Base-by-base conservation (phyloP, 2,888 invertebrate species). In the Cataglyphis livida region DNA sequence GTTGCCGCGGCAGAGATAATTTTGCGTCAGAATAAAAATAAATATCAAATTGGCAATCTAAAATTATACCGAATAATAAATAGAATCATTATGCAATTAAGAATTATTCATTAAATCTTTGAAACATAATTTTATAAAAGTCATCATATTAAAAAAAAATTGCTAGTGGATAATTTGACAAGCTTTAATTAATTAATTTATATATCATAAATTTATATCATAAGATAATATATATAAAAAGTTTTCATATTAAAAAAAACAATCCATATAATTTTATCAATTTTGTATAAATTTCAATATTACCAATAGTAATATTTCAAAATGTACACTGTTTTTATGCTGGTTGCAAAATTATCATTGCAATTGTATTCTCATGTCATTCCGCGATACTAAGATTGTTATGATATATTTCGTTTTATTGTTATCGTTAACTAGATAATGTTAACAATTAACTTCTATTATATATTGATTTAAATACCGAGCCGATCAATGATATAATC, bases 341-440 rank as follows among this genome's bases (percentile, higher is more conserved):
- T 38, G 25, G 7, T 51, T 64, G 51, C 54, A 65, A 65, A 65
- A 25, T 76, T 54, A n/a, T 65, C 25, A 25, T 3, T 38, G 65
- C 35, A 10, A 48, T 35, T 74, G 6, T n/a, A 35, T 62, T 12
- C 65, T 38, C 25, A 7, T 12, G 38, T 54, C 18, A 59, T 59
- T 18, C 44, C 35, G 35, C 25, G 48, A 51, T 51, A 51, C 7
- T 18, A 71, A 68, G 28, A 79, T 71, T 48, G 35, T 79, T 59
- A 32, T 18, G 35, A 21, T 35, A 61, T 21, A 71, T 44, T 59
- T 74, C 15, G 48, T 74, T 79, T 68, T 12, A 48, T 79, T 71
- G 78, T 71, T 76, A 64, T 51, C 51, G 38, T 65, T 75, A 12
- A 75, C n/a, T 12, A 65, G 25, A 64, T 75, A 64, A 64, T 65